A percentile compares a stretch with the other conserved stretches of the same genome.
Evolutionary conservation across 2,797 vertebrate species (phyloP).

Genomic region (Oreochromis mossambicus): DNA sequence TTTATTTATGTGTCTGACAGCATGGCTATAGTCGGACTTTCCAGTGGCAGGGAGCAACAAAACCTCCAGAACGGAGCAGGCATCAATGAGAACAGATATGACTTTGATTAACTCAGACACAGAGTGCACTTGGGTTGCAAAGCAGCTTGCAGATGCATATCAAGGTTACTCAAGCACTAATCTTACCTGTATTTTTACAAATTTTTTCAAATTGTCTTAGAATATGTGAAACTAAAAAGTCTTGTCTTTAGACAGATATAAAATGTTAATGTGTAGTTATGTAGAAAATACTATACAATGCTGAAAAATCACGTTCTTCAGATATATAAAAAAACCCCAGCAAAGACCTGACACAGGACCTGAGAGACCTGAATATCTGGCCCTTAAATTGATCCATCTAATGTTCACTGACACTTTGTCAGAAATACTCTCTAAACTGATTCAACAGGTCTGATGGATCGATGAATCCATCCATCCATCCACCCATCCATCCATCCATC

Average conservation of each 20-base stretch:
- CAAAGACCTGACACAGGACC: background rate
- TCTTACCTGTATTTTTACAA: rapidly evolving
- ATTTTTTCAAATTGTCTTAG: background rate
- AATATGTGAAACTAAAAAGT: background rate
- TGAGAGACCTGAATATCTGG: background rate
- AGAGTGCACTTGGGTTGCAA: background rate
- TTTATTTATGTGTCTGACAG: background rate
- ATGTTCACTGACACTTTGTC: background rate
- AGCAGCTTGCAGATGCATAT: background rate
- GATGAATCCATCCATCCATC: background rate
- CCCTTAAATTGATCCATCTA: background rate
- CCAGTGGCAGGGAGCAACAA: rapidly evolving
- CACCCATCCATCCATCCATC: background rate
- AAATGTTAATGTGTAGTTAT: background rate
- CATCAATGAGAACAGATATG: background rate
- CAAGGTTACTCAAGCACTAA: background rate
- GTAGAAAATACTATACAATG: background rate
- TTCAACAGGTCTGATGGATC: background rate
- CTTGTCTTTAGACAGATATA: background rate
- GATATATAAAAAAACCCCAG: too few relatives aligned
- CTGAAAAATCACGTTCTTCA: rapidly evolving
- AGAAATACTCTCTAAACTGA: background rate
- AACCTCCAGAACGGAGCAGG: background rate
- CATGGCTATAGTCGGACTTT: rapidly evolving
- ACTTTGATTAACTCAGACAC: background rate